phyloP scores from a whole-genome alignment of 2,888 invertebrate genomes.

The Parthenolecanium corni region DNA sequence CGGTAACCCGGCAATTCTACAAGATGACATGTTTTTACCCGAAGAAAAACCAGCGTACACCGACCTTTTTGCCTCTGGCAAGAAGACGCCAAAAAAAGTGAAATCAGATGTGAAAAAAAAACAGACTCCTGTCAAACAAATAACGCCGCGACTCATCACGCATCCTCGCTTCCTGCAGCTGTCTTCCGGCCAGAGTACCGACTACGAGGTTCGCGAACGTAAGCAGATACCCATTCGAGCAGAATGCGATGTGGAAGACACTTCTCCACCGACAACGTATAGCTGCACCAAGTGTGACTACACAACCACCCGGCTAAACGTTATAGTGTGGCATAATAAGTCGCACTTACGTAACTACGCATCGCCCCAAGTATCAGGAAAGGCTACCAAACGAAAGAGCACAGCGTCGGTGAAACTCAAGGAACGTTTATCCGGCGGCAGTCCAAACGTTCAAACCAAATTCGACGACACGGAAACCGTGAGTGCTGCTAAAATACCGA shows the following conservation, averaged over 20 bases:
- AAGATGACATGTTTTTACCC: conserved; percentile 44
- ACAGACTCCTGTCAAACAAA: conserved; percentile 33
- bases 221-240: conserved; percentile 19
- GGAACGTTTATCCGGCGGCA: not conserved
- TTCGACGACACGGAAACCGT: not conserved
- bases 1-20: conserved; percentile 58
- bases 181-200: not conserved
- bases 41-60: conserved; percentile 45
- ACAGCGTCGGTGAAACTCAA: conserved; percentile 12
- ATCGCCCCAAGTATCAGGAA: conserved; percentile 7
- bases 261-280: conserved; percentile 40
- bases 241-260: conserved; percentile 24
- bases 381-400: conserved; percentile 22
- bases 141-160: conserved; percentile 25
- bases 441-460: not conserved
- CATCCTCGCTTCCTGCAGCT: conserved; percentile 23
- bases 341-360: conserved; percentile 32
- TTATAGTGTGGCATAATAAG: conserved; percentile 52
- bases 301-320: conserved; percentile 55
- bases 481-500: not conserved
- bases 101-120: conserved; percentile 9
- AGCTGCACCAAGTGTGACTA: conserved; percentile 55
- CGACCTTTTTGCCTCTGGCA: conserved; percentile 41
- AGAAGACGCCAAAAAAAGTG: conserved; percentile 41
- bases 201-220: conserved; percentile 42